These are phyloP conservation scores for Nymphalis polychloros DNA, from an alignment of 2,888 invertebrate genomes.

Conservation along the genomic window DNA sequence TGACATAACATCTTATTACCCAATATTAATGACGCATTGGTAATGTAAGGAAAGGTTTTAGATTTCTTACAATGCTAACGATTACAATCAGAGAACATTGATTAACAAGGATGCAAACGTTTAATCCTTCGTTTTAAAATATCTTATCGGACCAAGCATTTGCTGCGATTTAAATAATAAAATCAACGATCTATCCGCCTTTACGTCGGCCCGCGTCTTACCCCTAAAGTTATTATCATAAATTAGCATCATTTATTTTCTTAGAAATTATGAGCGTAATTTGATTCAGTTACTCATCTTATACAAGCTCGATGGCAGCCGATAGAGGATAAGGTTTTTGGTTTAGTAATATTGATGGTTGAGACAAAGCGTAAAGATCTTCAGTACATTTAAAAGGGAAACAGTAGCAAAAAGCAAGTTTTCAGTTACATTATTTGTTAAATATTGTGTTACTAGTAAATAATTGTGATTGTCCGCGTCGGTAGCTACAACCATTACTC, in stretches of 20 bases:
- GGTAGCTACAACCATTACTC: too few relatives aligned
- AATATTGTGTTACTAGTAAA: too few relatives aligned
- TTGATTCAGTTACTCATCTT: conserved; percentile 55
- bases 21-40: too few relatives aligned
- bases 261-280: conserved; percentile 72
- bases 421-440: too few relatives aligned
- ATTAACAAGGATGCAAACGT: neutral
- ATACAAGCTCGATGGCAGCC: conserved; percentile 18
- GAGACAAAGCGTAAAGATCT: too few relatives aligned
- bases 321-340: conserved; percentile 12
- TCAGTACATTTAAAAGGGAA: too few relatives aligned
- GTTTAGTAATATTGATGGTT: neutral
- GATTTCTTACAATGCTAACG: too few relatives aligned
- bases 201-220: conserved; percentile 20
- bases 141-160: conserved; percentile 24
- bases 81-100: neutral
- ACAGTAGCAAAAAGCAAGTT: too few relatives aligned
- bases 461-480: too few relatives aligned
- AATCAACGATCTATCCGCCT: conserved; percentile 31
- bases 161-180: conserved; percentile 33
- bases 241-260: conserved; percentile 73
- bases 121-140: conserved; percentile 21
- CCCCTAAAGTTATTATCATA: conserved; percentile 48
- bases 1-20: too few relatives aligned
- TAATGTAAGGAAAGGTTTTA: too few relatives aligned